Conservation (phyloP, 2,888 invertebrate genomes). For the Caenorhabditis sp. region DNA sequence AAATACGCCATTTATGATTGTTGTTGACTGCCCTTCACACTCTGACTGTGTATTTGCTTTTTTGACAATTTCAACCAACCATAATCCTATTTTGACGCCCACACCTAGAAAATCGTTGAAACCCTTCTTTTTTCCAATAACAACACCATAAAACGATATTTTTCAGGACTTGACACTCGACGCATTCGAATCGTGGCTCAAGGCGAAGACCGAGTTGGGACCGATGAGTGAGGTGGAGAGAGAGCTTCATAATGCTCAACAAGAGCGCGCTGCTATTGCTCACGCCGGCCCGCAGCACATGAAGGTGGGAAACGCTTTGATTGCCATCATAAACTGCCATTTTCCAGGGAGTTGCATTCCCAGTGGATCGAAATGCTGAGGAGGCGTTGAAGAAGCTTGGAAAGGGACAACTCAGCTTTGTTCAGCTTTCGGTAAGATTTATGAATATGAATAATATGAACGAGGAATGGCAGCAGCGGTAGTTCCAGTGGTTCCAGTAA, state of each 20-base stretch:
- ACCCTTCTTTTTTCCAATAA: no score
- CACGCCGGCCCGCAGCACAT: constrained; percentile 83
- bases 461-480: no score
- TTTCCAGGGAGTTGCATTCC: constrained; percentile 91
- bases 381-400: constrained; percentile 89
- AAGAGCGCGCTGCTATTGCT: constrained; percentile 70
- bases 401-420: constrained; percentile 90
- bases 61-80: no score
- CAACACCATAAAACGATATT: not conserved
- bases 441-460: no score
- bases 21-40: not conserved
- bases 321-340: not conserved
- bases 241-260: constrained; percentile 73
- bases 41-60: no score
- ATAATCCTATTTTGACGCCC: no score
- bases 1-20: no score
- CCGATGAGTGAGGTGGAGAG: constrained; percentile 89
- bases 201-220: constrained; percentile 90
- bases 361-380: constrained; percentile 90
- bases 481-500: no score
- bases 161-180: constrained; percentile 89
- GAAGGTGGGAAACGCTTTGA: constrained; percentile 79
- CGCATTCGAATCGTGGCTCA: constrained; percentile 90
- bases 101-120: no score
- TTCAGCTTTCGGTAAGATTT: constrained; percentile 89